Conservation (phyloP, 2,888 invertebrate species). For the Sesia apiformis region DNA sequence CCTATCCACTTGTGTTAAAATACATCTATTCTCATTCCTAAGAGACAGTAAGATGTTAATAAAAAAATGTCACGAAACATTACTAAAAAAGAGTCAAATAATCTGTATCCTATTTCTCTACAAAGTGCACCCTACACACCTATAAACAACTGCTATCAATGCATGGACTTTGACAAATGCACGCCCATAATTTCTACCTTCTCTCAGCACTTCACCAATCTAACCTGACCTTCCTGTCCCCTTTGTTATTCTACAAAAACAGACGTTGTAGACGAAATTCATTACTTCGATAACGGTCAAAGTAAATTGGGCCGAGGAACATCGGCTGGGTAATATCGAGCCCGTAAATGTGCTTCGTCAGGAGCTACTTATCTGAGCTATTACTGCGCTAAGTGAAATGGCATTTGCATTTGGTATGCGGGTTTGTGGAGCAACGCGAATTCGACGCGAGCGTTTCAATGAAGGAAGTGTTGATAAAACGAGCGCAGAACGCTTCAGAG, state of each 20-base stretch:
- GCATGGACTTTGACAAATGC: constrained; percentile 60
- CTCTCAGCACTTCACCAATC: background rate
- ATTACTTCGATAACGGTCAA: constrained; percentile 16
- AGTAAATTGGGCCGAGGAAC: constrained; percentile 29
- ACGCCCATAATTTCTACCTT: constrained; percentile 44
- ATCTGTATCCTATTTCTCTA: too few species aligned
- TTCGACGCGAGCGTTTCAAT: background rate
- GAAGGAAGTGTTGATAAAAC: too few species aligned
- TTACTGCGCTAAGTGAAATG: constrained; percentile 49
- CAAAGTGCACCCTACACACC: background rate
- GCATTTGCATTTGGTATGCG: background rate
- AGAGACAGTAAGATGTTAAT: too few species aligned
- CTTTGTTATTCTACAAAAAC: background rate
- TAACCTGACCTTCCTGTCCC: background rate
- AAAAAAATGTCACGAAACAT: too few species aligned
- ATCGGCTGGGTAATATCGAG: constrained; percentile 46
- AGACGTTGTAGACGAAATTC: background rate
- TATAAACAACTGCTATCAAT: constrained; percentile 20
- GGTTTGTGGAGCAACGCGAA: background rate
- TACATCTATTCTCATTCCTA: too few species aligned
- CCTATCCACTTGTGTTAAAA: too few species aligned
- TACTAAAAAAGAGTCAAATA: too few species aligned
- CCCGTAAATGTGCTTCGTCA: constrained; percentile 56
- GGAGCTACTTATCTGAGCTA: constrained; percentile 52
- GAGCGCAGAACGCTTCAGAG: too few species aligned